A percentile compares a stretch with the other conserved stretches of the same genome.
These are phyloP conservation scores for Gobionotothen gibberifrons DNA, from an alignment of 2,797 vertebrate genomes.

Conservation along the genomic window DNA sequence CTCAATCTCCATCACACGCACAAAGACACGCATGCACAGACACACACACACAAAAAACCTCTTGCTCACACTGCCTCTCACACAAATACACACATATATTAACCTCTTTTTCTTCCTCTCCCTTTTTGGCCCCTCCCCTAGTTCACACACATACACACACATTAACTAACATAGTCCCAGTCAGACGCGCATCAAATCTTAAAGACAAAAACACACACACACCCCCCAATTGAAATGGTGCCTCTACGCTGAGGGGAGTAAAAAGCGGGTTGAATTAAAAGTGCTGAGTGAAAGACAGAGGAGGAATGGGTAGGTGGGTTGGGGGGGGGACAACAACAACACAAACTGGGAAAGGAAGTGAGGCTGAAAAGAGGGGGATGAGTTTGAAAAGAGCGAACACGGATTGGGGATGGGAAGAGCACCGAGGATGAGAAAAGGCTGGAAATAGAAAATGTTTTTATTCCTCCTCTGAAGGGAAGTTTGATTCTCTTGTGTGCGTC, in stretches of 20 bases:
- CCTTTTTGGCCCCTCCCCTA: conserved; percentile 29
- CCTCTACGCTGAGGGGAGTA: conserved; percentile 63
- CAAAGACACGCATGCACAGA: conserved; percentile 49
- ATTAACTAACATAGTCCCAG: conserved; percentile 12
- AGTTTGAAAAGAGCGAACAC: conserved; percentile 69
- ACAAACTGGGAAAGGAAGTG: conserved; percentile 75
- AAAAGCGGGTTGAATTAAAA: conserved; percentile 80
- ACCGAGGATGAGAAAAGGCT: conserved; percentile 57
- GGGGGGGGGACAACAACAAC: conserved; percentile 66
- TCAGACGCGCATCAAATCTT: conserved; percentile 36
- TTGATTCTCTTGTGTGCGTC: conserved; percentile 40
- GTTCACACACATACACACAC: conserved; percentile 45
- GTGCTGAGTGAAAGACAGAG: conserved; percentile 73
- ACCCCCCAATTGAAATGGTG: conserved; percentile 55
- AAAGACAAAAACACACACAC: conserved; percentile 11
- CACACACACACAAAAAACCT: conserved; percentile 19
- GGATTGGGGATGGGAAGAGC: conserved; percentile 65
- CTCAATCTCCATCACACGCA: conserved; percentile 57
- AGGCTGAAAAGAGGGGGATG: conserved; percentile 71
- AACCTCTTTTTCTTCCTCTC: conserved; percentile 44
- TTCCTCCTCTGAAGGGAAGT: conserved; percentile 36
- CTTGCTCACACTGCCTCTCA: conserved; percentile 33
- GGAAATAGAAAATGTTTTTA: conserved; percentile 64
- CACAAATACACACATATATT: conserved; percentile 56
- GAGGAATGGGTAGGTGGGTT: conserved; percentile 54